Base-by-base conservation (phyloP, 2,888 invertebrate species). In the Pycnomerus fuliginosus region DNA sequence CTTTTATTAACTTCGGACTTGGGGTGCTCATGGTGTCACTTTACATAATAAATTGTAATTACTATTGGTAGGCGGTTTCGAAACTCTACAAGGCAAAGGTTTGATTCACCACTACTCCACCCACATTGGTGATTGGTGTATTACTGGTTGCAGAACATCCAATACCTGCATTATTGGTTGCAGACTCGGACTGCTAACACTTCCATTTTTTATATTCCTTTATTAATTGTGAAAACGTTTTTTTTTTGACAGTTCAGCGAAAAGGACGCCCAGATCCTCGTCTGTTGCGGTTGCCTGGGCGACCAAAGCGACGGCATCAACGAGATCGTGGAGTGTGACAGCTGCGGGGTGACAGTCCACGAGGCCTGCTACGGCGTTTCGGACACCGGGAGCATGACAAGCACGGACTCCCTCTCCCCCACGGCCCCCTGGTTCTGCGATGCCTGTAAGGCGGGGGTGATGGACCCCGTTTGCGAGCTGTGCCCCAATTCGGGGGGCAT, bases 361-460 rank as follows among this genome's bases (percentile, higher is more conserved):
- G 97, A 97, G 81, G 94, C 91, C 51, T 97, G 96, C 66, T 96
- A 97, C 73, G 96, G 96, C 3, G 89, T 96, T 23, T 90, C 90
- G 28, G 96, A 97, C 68, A 85, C 87, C 28, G 87, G 87, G 24
- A 94, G 92, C 73, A 83, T 92, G 50, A 90, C 91, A 3, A 95
- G 95, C 65, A 92, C 94, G 15, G 90, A 90, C 52, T 96, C 96
- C 8, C 86, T 94, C 0, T 92, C 93, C 38, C 93, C 95, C 16
- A 97, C 96, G 0, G 97, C 98, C 53, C 97, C 97, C 0, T 99
- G 99, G 99, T 99, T 99, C 73, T 99, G 99, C 76, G 98, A 99
- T 71, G 92, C 97, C 3, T 99, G 99, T 66, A 87, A 90, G 60
- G 94, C 94, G 12, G 93, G 92, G 0, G 85, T 90, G 8, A 82